These are phyloP conservation scores for Varanus salvator DNA, from an alignment of 2,113 vertebrate species.

Conservation along the genomic window DNA sequence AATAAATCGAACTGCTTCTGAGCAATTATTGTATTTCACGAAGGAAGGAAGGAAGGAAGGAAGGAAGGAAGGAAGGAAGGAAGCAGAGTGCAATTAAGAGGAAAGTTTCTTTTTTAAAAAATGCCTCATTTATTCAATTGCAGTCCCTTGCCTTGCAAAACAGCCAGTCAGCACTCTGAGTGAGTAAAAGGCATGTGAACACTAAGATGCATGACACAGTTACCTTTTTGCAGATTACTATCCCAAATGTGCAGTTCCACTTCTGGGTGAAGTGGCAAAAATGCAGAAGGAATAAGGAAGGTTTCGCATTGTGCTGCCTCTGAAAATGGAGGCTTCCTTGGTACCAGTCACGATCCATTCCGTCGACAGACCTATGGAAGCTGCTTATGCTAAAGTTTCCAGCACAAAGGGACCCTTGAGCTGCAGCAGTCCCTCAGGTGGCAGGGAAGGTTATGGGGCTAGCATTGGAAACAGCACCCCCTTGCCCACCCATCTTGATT, in stretches of 20 bases:
- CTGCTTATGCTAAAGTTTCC: too few relatives aligned
- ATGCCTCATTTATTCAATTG: not conserved
- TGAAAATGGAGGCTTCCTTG: not conserved
- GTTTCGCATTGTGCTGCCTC: not conserved
- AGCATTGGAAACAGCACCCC: too few relatives aligned
- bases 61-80: not conserved
- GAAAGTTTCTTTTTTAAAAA: too few relatives aligned
- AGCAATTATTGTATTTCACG: not conserved
- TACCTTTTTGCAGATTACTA: not conserved
- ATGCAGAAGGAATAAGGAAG: not conserved
- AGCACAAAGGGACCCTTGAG: too few relatives aligned
- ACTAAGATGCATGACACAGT: not conserved
- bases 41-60: not conserved
- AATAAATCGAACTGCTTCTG: not conserved
- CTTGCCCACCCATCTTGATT: too few relatives aligned
- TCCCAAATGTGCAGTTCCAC: too few relatives aligned
- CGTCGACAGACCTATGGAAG: not conserved
- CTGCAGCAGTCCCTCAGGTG: too few relatives aligned
- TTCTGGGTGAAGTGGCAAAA: not conserved
- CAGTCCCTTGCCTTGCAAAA: not conserved
- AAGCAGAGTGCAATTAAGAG: not conserved
- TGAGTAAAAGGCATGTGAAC: not conserved
- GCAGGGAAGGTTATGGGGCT: too few relatives aligned
- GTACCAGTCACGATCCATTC: not conserved
- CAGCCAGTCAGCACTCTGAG: not conserved